A percentile compares a stretch with the other conserved stretches of the same genome.
phyloP scores from a whole-genome alignment of 2,797 vertebrate species.

The Cirrhinus molitorella region DNA sequence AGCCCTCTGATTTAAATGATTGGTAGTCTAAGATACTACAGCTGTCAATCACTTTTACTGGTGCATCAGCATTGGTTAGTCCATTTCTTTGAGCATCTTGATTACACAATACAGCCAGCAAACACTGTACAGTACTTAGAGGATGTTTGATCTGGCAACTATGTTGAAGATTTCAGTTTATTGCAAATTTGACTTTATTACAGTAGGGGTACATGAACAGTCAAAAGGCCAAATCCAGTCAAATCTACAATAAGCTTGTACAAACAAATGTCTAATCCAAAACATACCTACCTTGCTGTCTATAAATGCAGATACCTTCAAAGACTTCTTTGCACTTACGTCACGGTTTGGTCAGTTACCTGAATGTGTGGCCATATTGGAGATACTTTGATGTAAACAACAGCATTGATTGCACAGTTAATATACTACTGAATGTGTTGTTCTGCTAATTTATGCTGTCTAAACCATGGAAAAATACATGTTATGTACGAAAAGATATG shows the following conservation, averaged over 20 bases:
- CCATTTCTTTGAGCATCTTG: not conserved
- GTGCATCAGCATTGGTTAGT: not conserved
- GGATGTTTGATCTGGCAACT: not conserved
- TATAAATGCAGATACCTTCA: no score
- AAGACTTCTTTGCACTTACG: no score
- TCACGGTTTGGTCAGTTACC: no score
- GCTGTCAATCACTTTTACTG: conserved; percentile 2
- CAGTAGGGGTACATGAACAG: not conserved
- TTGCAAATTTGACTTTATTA: not conserved
- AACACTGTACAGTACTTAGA: not conserved
- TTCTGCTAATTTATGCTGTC: no score
- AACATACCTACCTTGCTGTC: no score
- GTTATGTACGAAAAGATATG: no score
- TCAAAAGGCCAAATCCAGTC: not conserved
- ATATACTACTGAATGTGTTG: no score
- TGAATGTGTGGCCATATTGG: no score
- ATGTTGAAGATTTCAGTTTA: not conserved
- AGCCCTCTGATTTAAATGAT: conserved; percentile 9
- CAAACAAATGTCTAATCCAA: not conserved
- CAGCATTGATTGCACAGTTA: no score
- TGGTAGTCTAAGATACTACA: conserved; percentile 2
- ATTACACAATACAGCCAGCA: not conserved
- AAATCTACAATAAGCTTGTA: not conserved
- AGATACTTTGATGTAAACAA: no score
- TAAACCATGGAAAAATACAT: no score